These are phyloP conservation scores for Uloborus plumipes DNA, from an alignment of 2,888 invertebrate species.

Conservation along the genomic window DNA sequence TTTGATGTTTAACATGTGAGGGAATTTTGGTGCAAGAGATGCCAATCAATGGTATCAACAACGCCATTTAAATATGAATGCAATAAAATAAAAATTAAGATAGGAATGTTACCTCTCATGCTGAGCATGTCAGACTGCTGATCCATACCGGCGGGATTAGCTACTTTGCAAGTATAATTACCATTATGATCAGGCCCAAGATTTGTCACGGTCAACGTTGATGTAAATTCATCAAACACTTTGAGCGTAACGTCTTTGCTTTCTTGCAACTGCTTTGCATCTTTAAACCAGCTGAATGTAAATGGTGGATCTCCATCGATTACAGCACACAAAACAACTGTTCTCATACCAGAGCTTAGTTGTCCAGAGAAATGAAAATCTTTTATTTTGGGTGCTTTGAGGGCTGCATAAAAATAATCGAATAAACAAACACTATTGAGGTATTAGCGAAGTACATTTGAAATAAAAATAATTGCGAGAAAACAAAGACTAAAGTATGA, in stretches of 20 bases:
- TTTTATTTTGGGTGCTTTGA: constrained; percentile 18
- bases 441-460: too few species aligned
- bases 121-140: constrained; percentile 27
- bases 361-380: constrained; percentile 46
- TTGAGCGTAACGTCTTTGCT: background rate
- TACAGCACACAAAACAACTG: constrained; percentile 37
- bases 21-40: too few species aligned
- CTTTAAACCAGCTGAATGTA: constrained; percentile 44
- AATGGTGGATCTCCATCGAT: constrained; percentile 53
- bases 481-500: too few species aligned
- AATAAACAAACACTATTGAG: background rate
- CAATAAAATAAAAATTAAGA: background rate
- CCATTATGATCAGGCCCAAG: constrained; percentile 15
- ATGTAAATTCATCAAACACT: constrained; percentile 16
- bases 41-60: too few species aligned
- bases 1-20: too few species aligned
- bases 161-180: constrained; percentile 45
- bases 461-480: too few species aligned
- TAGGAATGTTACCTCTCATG: constrained; percentile 29
- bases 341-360: constrained; percentile 18
- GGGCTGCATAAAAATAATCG: constrained; percentile 11
- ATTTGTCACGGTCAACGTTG: constrained; percentile 8
- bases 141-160: constrained; percentile 43
- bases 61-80: background rate
- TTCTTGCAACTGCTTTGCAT: constrained; percentile 22